A percentile compares a stretch with the other conserved stretches of the same genome.
Evolutionary conservation across 2,113 vertebrate species (phyloP).

Genomic region (Sylvilagus bachmani): DNA sequence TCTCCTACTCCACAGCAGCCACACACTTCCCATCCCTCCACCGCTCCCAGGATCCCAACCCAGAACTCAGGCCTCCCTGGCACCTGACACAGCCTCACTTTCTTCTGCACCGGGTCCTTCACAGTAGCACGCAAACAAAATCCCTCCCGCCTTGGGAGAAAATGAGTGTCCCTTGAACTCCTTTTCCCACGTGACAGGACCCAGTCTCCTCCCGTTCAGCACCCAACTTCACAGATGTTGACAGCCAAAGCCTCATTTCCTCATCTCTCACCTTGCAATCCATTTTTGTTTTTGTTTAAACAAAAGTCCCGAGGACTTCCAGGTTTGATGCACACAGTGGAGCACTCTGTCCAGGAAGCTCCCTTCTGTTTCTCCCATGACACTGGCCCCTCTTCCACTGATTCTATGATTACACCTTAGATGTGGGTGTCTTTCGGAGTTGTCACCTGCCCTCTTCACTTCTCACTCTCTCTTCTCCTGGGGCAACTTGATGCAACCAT

Average conservation of each 20-base stretch:
- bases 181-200: not conserved
- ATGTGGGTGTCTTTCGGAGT: not conserved
- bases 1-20: not conserved
- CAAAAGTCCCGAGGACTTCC: not conserved
- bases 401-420: not conserved
- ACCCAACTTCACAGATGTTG: not conserved
- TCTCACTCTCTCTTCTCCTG: not conserved
- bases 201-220: conserved; percentile 3
- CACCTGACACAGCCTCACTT: not conserved
- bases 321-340: not conserved
- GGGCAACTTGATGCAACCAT: not conserved
- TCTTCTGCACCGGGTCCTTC: not conserved
- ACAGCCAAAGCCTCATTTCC: not conserved
- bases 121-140: not conserved
- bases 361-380: not conserved
- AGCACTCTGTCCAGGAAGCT: not conserved
- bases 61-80: not conserved
- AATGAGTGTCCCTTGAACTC: not conserved
- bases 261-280: not conserved
- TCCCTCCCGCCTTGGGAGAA: not conserved
- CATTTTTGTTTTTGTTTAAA: not conserved
- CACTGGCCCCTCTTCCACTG: not conserved
- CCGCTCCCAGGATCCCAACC: not conserved
- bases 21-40: not conserved
- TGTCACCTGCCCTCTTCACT: not conserved